phyloP scores from a whole-genome alignment of 2,888 invertebrate genomes.

The Temnothorax rugatulus region DNA sequence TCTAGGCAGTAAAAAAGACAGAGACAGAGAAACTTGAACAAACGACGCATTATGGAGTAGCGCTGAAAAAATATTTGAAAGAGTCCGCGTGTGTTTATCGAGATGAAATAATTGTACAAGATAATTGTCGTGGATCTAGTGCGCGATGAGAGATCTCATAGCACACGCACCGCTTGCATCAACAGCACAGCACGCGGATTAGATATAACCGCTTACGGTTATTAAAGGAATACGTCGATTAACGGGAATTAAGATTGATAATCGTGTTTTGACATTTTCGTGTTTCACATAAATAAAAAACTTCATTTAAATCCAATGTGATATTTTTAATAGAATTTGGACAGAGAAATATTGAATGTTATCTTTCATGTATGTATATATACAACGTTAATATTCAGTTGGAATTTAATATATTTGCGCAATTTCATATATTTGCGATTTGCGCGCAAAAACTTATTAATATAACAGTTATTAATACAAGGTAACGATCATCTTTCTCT shows the following conservation, averaged over 20 bases:
- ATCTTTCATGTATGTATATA: neutral
- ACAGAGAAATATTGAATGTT: neutral
- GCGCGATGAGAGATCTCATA: constrained; percentile 33
- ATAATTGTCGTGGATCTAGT: constrained; percentile 40
- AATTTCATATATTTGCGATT: neutral
- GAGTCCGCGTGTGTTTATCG: constrained; percentile 23
- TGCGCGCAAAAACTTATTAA: neutral
- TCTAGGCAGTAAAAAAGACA: neutral
- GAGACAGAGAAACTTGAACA: constrained; percentile 8
- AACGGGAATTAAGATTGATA: constrained; percentile 8
- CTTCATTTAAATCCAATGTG: neutral
- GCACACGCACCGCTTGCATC: neutral
- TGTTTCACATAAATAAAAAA: neutral
- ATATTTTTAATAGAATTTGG: neutral
- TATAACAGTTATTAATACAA: constrained; percentile 6
- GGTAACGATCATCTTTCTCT: neutral
- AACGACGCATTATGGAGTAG: constrained; percentile 3
- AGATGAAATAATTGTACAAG: constrained; percentile 48
- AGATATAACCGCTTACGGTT: neutral
- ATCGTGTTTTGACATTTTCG: neutral
- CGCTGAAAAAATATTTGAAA: constrained; percentile 39
- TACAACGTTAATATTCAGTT: neutral
- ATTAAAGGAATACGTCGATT: neutral
- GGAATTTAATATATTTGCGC: neutral
- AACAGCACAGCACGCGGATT: neutral